Evolutionary conservation across 2,113 vertebrate species (phyloP).

Genomic region (Bungarus multicinctus): DNA sequence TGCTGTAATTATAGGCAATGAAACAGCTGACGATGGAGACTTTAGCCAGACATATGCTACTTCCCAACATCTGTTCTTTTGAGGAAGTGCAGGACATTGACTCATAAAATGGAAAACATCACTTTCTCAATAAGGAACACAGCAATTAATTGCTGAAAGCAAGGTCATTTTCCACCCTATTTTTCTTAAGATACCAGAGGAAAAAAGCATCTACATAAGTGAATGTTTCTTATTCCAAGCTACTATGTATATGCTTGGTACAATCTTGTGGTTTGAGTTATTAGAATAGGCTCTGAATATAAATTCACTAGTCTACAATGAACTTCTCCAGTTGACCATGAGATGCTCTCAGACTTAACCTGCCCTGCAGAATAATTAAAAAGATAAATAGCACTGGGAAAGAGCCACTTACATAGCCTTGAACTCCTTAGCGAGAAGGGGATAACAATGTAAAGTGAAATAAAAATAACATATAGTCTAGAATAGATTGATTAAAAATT

Average conservation of each 20-base stretch:
- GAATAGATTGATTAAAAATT: not conserved
- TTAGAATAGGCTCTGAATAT: not conserved
- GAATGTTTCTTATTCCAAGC: not conserved
- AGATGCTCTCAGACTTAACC: not conserved
- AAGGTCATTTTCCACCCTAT: not conserved
- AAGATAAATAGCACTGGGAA: not conserved
- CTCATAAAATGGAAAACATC: slow-evolving; percentile 5
- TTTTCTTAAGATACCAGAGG: not conserved
- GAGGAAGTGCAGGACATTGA: slow-evolving; percentile 32
- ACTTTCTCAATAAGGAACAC: not conserved
- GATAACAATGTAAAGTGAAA: not conserved
- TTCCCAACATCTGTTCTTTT: slow-evolving; percentile 58
- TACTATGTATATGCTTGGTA: not conserved
- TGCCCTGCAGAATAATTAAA: not conserved
- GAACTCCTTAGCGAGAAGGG: not conserved
- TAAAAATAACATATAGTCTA: not conserved
- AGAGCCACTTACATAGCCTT: not conserved
- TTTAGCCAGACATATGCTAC: slow-evolving; percentile 44
- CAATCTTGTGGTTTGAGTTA: not conserved
- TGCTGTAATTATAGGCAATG: slow-evolving; percentile 68
- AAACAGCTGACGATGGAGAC: slow-evolving; percentile 61
- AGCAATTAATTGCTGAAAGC: not conserved
- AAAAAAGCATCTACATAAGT: not conserved
- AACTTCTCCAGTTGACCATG: not conserved
- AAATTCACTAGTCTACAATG: not conserved